Percentiles rank a stretch among this genome's conserved stretches.
Evolutionary conservation across 2,113 vertebrate genomes (phyloP).

Genomic region (Odocoileus virginianus): DNA sequence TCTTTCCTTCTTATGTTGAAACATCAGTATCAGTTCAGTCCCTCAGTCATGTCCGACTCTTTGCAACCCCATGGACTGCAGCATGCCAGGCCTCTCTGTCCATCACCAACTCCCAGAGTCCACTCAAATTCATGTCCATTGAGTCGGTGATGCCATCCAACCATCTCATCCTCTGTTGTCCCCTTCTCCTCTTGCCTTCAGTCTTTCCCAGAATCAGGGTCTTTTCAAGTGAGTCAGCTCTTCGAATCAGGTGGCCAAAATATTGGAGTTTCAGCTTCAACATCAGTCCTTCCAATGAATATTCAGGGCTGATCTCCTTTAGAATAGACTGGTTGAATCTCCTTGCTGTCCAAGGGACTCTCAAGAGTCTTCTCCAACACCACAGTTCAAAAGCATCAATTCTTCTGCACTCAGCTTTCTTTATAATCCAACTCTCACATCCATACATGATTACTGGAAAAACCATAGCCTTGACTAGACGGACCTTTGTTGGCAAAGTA

Average conservation of each 20-base stretch:
- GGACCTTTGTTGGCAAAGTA: background rate
- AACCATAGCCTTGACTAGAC: background rate
- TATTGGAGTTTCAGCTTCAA: background rate
- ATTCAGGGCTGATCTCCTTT: background rate
- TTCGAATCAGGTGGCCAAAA: background rate
- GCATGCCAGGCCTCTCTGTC: background rate
- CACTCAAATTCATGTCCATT: background rate
- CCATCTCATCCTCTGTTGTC: fast-evolving
- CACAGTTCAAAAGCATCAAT: background rate
- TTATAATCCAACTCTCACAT: background rate
- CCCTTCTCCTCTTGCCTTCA: background rate
- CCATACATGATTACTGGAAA: background rate
- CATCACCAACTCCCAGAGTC: background rate
- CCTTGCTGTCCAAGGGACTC: background rate
- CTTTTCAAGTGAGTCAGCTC: background rate
- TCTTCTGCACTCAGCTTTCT: background rate
- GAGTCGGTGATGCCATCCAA: background rate
- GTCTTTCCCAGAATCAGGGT: background rate
- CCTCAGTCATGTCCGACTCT: background rate
- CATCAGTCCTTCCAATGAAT: background rate
- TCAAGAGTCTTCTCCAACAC: background rate
- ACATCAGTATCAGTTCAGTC: background rate
- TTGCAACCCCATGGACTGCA: background rate
- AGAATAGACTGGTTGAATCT: background rate
- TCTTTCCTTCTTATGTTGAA: background rate